Base-by-base conservation (phyloP, 2,797 vertebrate species). In the Pangasius larnaudii region DNA sequence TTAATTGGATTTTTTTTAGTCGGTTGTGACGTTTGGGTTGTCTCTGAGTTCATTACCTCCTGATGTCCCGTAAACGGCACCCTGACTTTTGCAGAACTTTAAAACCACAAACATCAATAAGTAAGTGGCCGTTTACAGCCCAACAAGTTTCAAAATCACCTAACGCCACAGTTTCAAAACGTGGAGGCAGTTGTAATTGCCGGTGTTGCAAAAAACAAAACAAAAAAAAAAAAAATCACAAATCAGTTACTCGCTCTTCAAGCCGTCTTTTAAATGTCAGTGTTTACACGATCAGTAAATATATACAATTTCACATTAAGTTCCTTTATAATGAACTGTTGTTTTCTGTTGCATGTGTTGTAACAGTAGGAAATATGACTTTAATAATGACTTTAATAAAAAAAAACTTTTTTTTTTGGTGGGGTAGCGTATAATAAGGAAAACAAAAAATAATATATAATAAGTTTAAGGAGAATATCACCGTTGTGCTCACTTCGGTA, bases 141-240 rank as follows among this genome's bases (percentile, higher is more conserved):
- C 53, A 69, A 86, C 84, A 84, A 46, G 71, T 90, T 90, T 88
- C 88, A 90, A 91, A 90, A 90, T 86, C 88, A 84, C 71, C 65
- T 89, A 85, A 88, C 61, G 59, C 77, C 83, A 71, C 74, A 11
- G 49, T 91, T 91, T 90, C 89, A 90, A 90, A 90, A 91, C 86
- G 24, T 63, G 58, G 56, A 84, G 89, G 67, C 89, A 83, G 89
- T 90, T 91, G 84, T 90, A 88, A 89, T 87, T 81, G 82, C 84
- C 49, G 78, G 78, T 91, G 88, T 89, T 88, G 89, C 87, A 91
- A 89, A 90, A 33, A 53, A 84, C 87, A 7, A n/a, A n/a, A 2
- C 18, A 78, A 80, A 80, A 11, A 59, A 46, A 46, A 63, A 39
- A 36, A 11, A 79, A 53, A 53, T 85, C 84, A 85, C 85, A 90